Base-by-base conservation (phyloP, 2,888 invertebrate species). In the Calliphora vomitoria region DNA sequence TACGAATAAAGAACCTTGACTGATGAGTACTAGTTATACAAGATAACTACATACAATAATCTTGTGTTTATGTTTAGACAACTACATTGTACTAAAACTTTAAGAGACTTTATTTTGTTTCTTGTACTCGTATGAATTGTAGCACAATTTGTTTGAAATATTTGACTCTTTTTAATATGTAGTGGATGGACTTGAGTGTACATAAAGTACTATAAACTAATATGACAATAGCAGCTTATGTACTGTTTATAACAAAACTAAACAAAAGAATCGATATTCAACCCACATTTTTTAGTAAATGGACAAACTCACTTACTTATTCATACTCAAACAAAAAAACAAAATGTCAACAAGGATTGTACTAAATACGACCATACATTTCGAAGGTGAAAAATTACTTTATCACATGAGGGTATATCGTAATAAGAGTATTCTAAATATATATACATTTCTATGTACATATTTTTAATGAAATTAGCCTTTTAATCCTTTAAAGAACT, bases 251-350 rank as follows among this genome's bases (percentile, higher is more conserved):
- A 75, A 82, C 4, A 69, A 76, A 76, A 31, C 38, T 25, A 25
- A 15, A 55, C 31, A 69, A 82, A 72, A 35, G 38, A 25, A 84
- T 84, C 79, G 66, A 78, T 84, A 84, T 79, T 72, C 18, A 84
- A 84, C 72, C 66, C 50, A 72, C 35, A 79, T 84, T 83, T 60
- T 69, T 18, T 58, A 50, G 47, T 31, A 74, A 53, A 72, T 13
- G 44, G 13, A 62, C n/a, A 8, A 25, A 25, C 18, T 55, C 13
- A 47, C 15, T 80, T 55, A 55, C 11, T 20, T 15, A 20, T 58
- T 25, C 38, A 13, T 8, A 69, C 53, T 41, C 18, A 35, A 64
- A 20, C 31, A 20, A 68, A 62, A 72, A 31, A 11, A 11, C 3
- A 44, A 81, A 66, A 74, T 66, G 64, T 72, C 64, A 74, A 74